Percentiles rank a stretch among this genome's conserved stretches.
phyloP scores from a whole-genome alignment of 2,888 invertebrate genomes.

The Penaeus monodon region DNA sequence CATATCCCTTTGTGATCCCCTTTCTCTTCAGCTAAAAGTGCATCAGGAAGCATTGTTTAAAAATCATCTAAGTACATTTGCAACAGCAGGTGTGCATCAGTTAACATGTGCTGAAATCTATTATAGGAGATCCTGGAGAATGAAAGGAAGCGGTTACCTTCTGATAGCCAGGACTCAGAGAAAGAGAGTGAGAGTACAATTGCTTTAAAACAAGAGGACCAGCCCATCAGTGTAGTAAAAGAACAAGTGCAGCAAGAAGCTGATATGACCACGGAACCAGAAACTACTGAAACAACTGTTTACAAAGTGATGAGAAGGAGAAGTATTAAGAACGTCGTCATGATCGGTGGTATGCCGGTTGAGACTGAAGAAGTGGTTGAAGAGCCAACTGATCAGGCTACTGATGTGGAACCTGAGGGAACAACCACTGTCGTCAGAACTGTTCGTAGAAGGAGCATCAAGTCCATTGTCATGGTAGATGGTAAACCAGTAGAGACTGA shows the following conservation, averaged over 20 bases:
- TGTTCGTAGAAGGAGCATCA: conserved; percentile 35
- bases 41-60: conserved; percentile 42
- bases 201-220: conserved; percentile 18
- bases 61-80: conserved; percentile 38
- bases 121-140: conserved; percentile 65
- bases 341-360: conserved; percentile 37
- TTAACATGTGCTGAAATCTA: conserved; percentile 47
- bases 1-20: conserved; percentile 11
- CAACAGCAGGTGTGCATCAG: conserved; percentile 23
- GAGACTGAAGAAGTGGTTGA: conserved; percentile 57
- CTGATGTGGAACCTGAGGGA: background rate
- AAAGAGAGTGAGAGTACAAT: conserved; percentile 40
- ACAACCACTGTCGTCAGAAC: conserved; percentile 44
- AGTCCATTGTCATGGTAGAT: conserved; percentile 39
- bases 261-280: conserved; percentile 32
- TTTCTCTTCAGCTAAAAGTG: conserved; percentile 16
- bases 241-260: conserved; percentile 18
- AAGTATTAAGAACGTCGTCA: conserved; percentile 44
- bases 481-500: conserved; percentile 50
- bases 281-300: conserved; percentile 29
- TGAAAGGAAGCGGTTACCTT: conserved; percentile 43
- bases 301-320: conserved; percentile 35
- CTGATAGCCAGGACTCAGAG: conserved; percentile 31
- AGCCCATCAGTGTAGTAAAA: conserved; percentile 8
- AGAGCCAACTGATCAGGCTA: conserved; percentile 36